A percentile compares a stretch with the other conserved stretches of the same genome.
These are phyloP conservation scores for Polyergus mexicanus DNA, from an alignment of 1,140 invertebrate genomes.

Conservation along the genomic window DNA sequence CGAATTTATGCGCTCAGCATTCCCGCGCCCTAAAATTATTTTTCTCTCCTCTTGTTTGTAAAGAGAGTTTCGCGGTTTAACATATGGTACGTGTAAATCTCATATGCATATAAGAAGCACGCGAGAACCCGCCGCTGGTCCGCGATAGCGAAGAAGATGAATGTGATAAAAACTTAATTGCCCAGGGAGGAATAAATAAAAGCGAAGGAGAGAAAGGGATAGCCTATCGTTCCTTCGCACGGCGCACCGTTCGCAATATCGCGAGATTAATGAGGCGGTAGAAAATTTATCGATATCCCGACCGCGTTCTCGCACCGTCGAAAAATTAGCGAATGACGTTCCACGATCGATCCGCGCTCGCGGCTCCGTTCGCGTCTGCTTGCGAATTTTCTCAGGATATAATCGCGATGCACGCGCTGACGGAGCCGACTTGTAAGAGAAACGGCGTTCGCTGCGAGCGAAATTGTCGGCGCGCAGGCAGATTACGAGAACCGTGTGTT, in stretches of 20 bases:
- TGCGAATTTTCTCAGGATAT: conserved; percentile 8
- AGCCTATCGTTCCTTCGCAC: neutral
- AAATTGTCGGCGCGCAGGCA: neutral
- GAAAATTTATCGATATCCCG: neutral
- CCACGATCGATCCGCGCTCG: conserved; percentile 1
- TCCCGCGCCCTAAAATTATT: conserved; percentile 32
- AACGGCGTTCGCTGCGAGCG: neutral
- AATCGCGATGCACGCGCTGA: conserved; percentile 25
- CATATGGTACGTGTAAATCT: neutral
- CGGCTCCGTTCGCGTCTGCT: neutral
- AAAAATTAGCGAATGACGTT: neutral
- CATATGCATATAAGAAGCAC: neutral
- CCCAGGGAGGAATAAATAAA: conserved; percentile 4
- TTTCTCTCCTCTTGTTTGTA: neutral
- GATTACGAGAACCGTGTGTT: conserved; percentile 26
- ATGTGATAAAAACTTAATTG: conserved; percentile 57
- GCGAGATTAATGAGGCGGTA: conserved; percentile 1
- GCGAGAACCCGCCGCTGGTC: neutral
- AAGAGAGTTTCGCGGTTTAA: neutral
- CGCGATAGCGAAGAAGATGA: conserved; percentile 31
- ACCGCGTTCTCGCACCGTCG: neutral
- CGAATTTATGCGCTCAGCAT: conserved; percentile 38
- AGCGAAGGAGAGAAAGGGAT: too few relatives aligned
- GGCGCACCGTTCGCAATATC: neutral
- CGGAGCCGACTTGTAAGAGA: neutral